phyloP scores from a whole-genome alignment of 2,113 vertebrate species.

The Tauraco erythrolophus region DNA sequence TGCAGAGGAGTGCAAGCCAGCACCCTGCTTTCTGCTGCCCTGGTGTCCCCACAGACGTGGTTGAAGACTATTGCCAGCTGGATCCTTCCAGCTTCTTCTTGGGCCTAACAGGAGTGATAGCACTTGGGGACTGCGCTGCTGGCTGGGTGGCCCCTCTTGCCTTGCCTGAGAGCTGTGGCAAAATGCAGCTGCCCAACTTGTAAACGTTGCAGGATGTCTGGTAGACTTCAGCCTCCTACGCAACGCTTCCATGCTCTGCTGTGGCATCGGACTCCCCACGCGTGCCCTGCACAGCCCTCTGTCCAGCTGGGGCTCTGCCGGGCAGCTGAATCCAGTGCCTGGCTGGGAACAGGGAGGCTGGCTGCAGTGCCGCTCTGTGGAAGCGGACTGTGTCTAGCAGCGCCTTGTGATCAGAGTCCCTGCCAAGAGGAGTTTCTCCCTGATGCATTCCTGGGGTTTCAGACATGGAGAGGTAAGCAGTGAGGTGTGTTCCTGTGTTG shows the following conservation, averaged over 20 bases:
- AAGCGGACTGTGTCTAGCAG: neutral
- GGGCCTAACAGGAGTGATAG: neutral
- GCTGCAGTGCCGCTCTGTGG: neutral
- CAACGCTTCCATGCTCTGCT: neutral
- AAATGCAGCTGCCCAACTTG: neutral
- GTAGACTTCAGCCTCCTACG: neutral
- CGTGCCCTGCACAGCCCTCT: neutral
- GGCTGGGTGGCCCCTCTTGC: neutral
- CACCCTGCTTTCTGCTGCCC: neutral
- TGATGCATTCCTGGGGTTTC: conserved; percentile 20
- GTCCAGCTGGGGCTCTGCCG: neutral
- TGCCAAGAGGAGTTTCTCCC: conserved; percentile 13
- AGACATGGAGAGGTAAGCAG: neutral
- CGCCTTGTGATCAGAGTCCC: neutral
- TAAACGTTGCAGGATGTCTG: neutral
- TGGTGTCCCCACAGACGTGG: neutral
- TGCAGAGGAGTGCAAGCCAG: neutral
- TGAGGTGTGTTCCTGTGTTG: neutral
- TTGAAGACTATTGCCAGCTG: neutral
- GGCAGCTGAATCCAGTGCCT: neutral
- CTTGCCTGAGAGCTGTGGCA: neutral
- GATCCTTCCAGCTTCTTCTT: neutral
- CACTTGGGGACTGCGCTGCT: neutral
- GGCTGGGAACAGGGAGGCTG: accelerated
- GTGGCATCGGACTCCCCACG: neutral